phyloP scores from a whole-genome alignment of 1,140 invertebrate genomes.

The Solenopsis invicta region DNA sequence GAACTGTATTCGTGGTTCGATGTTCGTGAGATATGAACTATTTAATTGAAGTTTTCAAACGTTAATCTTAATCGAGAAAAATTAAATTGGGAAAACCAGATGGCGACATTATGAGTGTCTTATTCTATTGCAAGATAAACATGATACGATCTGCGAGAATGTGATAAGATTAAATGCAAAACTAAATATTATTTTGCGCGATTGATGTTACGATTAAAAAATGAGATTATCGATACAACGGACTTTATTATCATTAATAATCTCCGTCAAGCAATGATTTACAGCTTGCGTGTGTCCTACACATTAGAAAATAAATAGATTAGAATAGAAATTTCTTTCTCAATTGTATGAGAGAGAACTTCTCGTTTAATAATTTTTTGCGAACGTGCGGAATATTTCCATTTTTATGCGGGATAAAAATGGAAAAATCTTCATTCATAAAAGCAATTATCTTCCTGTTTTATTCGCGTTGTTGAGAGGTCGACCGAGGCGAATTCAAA shows the following conservation, averaged over 20 bases:
- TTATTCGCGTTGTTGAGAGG: neutral
- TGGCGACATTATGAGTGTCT: neutral
- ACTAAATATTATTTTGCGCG: constrained; percentile 5
- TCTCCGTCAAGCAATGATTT: neutral
- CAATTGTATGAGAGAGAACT: neutral
- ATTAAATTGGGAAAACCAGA: constrained; percentile 2
- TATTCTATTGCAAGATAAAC: neutral
- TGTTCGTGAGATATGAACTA: no score
- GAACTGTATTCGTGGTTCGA: no score
- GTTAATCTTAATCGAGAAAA: neutral
- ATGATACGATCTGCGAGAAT: constrained; percentile 14
- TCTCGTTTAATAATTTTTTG: neutral
- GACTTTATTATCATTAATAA: neutral
- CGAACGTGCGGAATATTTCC: neutral
- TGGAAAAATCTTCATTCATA: neutral
- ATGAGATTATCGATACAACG: neutral
- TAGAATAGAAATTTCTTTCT: neutral
- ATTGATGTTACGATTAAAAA: neutral
- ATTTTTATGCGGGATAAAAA: neutral
- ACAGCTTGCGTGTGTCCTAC: neutral
- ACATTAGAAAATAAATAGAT: neutral
- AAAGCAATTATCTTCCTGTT: neutral
- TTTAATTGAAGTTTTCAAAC: no score
- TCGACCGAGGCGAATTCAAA: neutral
- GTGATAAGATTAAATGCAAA: constrained; percentile 20